phyloP scores from a whole-genome alignment of 2,888 invertebrate species.

The Cerastis leucographa region DNA sequence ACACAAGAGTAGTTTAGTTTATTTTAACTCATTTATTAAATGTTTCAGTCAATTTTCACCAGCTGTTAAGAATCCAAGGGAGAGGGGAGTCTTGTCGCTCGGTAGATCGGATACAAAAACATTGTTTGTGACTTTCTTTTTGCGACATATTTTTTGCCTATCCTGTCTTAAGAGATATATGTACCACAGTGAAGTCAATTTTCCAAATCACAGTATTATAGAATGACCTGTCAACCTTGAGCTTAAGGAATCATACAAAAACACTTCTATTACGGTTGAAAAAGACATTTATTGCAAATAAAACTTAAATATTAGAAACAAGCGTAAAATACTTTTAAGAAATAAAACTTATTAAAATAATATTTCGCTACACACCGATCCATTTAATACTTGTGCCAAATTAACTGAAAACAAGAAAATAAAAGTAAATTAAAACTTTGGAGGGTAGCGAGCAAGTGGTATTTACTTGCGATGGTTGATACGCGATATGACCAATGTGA shows the following conservation, averaged over 20 bases:
- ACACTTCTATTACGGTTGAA: slow-evolving; percentile 51
- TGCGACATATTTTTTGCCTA: background rate
- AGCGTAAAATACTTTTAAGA: slow-evolving; percentile 70
- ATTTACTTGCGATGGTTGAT: slow-evolving; percentile 52
- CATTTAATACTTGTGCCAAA: slow-evolving; percentile 86
- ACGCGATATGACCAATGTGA: slow-evolving; percentile 13
- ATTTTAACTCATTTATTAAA: background rate
- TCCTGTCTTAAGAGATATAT: background rate
- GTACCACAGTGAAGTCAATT: background rate
- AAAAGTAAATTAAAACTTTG: slow-evolving; percentile 75
- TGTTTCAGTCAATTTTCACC: background rate
- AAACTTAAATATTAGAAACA: slow-evolving; percentile 61
- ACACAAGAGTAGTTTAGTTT: background rate
- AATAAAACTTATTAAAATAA: slow-evolving; percentile 68
- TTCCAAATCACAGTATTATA: background rate
- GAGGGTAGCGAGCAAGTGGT: slow-evolving; percentile 49
- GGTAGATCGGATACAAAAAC: background rate
- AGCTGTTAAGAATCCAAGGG: background rate
- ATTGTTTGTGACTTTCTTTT: background rate
- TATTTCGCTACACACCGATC: slow-evolving; percentile 86
- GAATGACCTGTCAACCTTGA: slow-evolving; percentile 30
- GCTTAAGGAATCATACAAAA: slow-evolving; percentile 33
- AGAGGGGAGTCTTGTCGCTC: background rate
- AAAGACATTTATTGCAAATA: slow-evolving; percentile 77
- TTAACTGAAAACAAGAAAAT: slow-evolving; percentile 87